Conservation (phyloP, 2,888 invertebrate species). For the Endomychus coccineus region DNA sequence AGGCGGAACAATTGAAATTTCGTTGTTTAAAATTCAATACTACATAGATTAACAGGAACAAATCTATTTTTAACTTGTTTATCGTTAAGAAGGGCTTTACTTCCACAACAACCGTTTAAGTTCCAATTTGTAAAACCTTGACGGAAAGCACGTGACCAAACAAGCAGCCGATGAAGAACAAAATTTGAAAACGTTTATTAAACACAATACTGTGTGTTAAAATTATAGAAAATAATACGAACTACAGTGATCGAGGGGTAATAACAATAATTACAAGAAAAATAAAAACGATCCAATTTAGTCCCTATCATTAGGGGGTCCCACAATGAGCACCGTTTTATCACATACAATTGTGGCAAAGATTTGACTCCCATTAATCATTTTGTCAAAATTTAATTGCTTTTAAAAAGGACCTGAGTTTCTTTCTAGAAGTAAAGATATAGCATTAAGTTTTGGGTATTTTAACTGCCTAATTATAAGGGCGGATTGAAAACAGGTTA, state of each 20-base stretch:
- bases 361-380: conserved; percentile 40
- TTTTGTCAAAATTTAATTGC: conserved; percentile 43
- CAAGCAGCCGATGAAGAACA: conserved; percentile 1
- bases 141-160: conserved; percentile 10
- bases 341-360: conserved; percentile 36
- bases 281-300: conserved; percentile 32
- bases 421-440: conserved; percentile 27
- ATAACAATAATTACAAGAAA: conserved; percentile 36
- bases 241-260: conserved; percentile 33
- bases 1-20: too few species aligned
- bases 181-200: conserved; percentile 2
- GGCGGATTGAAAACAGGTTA: conserved; percentile 26
- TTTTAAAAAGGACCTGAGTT: conserved; percentile 34
- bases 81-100: too few species aligned
- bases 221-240: conserved; percentile 26
- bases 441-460: conserved; percentile 28
- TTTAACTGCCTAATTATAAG: conserved; percentile 35
- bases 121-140: conserved; percentile 6
- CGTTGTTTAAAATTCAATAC: too few species aligned
- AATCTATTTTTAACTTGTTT: too few species aligned
- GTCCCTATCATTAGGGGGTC: conserved; percentile 37
- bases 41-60: too few species aligned
- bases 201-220: conserved; percentile 9
- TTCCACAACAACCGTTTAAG: too few species aligned
- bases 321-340: conserved; percentile 34